Evolutionary conservation across 2,113 vertebrate genomes (phyloP).

Genomic region (Nipponia nippon): DNA sequence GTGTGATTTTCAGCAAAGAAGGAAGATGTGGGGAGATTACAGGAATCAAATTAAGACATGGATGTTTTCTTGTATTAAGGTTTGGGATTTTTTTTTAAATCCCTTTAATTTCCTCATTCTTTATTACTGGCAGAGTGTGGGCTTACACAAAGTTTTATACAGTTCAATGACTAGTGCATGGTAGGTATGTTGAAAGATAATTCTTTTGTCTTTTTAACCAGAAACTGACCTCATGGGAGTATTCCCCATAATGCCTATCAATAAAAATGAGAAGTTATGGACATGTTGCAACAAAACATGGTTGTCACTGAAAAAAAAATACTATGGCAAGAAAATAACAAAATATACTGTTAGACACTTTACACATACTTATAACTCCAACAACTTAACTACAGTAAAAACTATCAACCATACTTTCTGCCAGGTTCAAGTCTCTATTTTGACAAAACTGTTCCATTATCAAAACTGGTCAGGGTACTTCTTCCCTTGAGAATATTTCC

Average conservation of each 20-base stretch:
- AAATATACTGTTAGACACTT: background rate
- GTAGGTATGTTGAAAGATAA: background rate
- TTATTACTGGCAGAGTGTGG: background rate
- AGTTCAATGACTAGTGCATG: background rate
- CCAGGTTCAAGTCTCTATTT: background rate
- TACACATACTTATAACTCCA: background rate
- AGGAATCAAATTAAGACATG: background rate
- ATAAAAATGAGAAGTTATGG: background rate
- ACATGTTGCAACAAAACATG: background rate
- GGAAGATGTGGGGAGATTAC: background rate
- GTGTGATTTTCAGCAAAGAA: background rate
- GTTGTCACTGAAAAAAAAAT: background rate
- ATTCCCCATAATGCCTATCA: background rate
- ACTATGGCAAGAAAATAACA: background rate
- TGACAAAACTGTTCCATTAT: background rate
- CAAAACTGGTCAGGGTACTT: background rate
- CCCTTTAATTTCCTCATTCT: conserved; percentile 45
- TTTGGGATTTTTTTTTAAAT: background rate
- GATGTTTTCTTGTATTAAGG: background rate
- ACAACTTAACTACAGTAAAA: background rate
- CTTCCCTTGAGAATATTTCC: background rate
- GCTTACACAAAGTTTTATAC: background rate
- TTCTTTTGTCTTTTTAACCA: conserved; percentile 37
- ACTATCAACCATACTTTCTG: background rate
- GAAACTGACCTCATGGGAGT: background rate